phyloP scores from a whole-genome alignment of 2,797 vertebrate species.

The Poliocrania exsul region DNA sequence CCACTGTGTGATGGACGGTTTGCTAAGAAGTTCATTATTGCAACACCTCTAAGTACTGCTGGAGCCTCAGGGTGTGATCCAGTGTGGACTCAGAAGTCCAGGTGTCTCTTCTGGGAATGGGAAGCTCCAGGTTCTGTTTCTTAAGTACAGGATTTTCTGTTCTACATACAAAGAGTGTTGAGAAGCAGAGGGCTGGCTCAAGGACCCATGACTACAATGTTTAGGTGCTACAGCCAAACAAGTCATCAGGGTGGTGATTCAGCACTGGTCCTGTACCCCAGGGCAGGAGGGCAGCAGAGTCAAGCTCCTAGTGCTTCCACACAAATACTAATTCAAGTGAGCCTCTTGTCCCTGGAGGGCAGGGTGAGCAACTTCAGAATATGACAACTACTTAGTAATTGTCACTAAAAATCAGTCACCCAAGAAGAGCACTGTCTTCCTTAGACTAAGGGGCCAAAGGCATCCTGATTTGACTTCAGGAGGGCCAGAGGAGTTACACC shows the following conservation, averaged over 20 bases:
- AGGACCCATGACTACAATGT: background rate
- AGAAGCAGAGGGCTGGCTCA: background rate
- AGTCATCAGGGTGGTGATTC: background rate
- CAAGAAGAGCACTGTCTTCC: background rate
- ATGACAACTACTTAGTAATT: constrained; percentile 34
- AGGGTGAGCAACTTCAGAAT: background rate
- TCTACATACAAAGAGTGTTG: background rate
- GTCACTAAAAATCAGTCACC: constrained; percentile 20
- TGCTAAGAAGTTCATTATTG: background rate
- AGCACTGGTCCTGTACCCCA: background rate
- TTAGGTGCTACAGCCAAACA: background rate
- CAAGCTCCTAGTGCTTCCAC: background rate
- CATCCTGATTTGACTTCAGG: background rate
- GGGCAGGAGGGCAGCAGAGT: background rate
- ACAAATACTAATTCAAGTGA: background rate
- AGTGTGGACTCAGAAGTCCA: background rate
- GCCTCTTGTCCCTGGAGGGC: constrained; percentile 14
- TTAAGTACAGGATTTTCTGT: background rate
- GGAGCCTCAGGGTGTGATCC: background rate
- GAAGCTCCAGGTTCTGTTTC: background rate
- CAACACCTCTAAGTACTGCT: background rate
- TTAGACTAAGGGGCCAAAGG: background rate
- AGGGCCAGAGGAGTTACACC: background rate
- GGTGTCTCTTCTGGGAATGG: background rate
- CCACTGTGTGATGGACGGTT: background rate